Conservation (phyloP, 2,113 vertebrate genomes). For the Heteronetta atricapilla region DNA sequence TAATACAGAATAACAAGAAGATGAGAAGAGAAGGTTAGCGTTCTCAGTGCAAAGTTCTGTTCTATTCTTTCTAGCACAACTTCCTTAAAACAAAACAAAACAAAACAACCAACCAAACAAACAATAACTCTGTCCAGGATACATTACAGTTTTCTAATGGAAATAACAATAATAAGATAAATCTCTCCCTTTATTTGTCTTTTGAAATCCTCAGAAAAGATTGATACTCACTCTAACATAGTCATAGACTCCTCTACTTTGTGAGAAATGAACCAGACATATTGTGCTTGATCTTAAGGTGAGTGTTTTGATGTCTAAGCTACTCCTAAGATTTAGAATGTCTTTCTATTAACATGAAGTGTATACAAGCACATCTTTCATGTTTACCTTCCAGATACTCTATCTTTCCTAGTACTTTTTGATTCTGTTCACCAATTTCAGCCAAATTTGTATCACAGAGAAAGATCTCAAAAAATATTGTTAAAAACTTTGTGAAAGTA, state of each 20-base stretch:
- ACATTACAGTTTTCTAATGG: background rate
- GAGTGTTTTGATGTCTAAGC: background rate
- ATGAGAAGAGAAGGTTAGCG: background rate
- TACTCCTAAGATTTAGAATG: background rate
- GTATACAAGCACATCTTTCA: background rate
- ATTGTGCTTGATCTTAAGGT: background rate
- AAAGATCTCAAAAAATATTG: background rate
- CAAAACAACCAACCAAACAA: no score
- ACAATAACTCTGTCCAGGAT: background rate
- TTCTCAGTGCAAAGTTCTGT: background rate
- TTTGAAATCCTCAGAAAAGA: background rate
- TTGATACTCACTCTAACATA: background rate
- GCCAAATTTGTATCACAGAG: background rate
- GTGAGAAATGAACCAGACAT: background rate
- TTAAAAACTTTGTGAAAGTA: background rate
- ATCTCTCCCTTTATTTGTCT: background rate
- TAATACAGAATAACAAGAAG: background rate
- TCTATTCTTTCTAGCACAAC: background rate
- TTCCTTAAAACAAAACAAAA: background rate
- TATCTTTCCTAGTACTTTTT: background rate
- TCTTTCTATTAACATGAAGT: background rate
- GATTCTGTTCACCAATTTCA: background rate
- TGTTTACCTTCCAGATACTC: background rate
- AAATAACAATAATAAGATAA: conserved; percentile 5
- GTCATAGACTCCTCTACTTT: background rate